Conservation (phyloP, 2,113 vertebrate genomes). For the Silurus meridionalis region DNA sequence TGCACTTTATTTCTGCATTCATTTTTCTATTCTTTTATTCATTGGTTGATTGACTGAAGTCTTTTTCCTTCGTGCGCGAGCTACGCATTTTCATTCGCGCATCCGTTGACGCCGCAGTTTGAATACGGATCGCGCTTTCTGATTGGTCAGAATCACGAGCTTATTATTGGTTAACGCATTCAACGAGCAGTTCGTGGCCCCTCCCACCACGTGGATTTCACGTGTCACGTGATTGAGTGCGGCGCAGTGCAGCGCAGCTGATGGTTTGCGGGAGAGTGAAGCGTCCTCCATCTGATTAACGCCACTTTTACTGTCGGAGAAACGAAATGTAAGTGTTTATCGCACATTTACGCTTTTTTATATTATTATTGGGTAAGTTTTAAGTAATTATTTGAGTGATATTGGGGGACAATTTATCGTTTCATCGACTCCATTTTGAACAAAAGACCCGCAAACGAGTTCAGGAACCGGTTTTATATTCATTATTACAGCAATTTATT, state of each 20-base stretch:
- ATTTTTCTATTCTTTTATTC: too few species aligned
- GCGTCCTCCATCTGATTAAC: background rate
- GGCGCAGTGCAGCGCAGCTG: background rate
- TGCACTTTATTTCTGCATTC: too few species aligned
- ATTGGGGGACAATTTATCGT: background rate
- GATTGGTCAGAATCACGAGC: background rate
- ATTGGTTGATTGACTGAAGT: too few species aligned
- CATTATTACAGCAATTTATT: background rate
- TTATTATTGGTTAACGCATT: background rate
- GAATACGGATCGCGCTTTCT: background rate
- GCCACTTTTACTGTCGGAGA: background rate
- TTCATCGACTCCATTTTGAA: background rate
- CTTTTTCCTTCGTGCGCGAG: too few species aligned
- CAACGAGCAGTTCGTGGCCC: accelerated
- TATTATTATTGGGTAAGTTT: background rate
- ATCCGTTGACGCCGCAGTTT: background rate
- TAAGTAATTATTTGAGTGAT: background rate
- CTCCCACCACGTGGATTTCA: background rate
- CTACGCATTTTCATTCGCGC: background rate
- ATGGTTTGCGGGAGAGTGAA: background rate
- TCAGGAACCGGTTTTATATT: background rate
- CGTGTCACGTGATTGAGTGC: background rate
- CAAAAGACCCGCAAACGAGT: background rate
- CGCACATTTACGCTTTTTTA: background rate
- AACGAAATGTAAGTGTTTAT: slow-evolving; percentile 1